Base-by-base conservation (phyloP, 1,140 invertebrate species). In the Acarapis woodi region DNA sequence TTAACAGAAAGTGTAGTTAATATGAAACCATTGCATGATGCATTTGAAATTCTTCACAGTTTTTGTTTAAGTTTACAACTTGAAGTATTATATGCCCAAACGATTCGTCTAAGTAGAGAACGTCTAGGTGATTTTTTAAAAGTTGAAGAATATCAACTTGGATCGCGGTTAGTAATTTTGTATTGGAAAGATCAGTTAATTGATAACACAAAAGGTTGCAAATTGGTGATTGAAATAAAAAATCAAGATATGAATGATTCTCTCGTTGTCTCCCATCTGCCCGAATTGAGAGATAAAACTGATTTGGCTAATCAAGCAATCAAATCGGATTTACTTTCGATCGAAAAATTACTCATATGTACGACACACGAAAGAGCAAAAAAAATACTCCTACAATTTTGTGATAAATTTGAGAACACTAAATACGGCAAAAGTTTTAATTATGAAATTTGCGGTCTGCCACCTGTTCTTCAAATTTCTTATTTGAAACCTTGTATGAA, bases 61-160 rank as follows among this genome's bases (percentile, higher is more conserved):
- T 96, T 96, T 54, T 90, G 83, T 49, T 78, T 88, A 52, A 82
- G 79, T 0, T 57, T 96, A 14, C 87, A 94, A 52, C 52, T 97
- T 9, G 87, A 96, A 63, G 66, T 94, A 15, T 57, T 97, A 0
- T 85, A 88, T 52, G 87, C 82, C 10, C 88, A 97, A 59, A 82
- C 83, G 2, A 55, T 79, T 40, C 62, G 80, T 31, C 55, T 94
- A 24, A 80, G 77, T 47, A 62, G 73, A 36, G 80, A 88, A 50
- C 62, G 85, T 18, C 56, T 94, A 6, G 77, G 82, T 30, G 73
- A 79, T 46, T 77, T 83, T 50, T 71, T 94, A 33, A 68, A 73
- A 44, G 76, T 94, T 22, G 85, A 90, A 49, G 78, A 85, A 53
- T 94, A 96, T 53, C 62, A 67, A 25, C 71, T 78, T 24, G 85